phyloP scores from a whole-genome alignment of 2,797 vertebrate species.

The Tokudaia muenninki region DNA sequence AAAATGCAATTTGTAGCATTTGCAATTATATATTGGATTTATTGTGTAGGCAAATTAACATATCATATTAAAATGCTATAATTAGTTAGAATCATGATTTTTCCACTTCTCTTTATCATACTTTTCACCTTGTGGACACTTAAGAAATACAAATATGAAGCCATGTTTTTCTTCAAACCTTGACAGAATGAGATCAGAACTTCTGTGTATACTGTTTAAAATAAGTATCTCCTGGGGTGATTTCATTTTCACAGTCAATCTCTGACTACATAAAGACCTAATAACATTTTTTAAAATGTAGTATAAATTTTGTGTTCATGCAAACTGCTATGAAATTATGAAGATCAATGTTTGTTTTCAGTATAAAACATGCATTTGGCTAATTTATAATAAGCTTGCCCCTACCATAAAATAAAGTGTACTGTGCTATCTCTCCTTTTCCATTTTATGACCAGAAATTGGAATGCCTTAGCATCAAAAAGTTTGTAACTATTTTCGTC shows the following conservation, averaged over 20 bases:
- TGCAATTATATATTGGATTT: background rate
- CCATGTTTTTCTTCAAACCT: constrained; percentile 28
- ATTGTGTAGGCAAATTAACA: background rate
- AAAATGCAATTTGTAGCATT: background rate
- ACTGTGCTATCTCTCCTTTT: constrained; percentile 74
- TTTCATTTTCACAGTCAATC: constrained; percentile 61
- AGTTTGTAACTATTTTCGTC: background rate
- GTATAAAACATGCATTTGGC: constrained; percentile 77
- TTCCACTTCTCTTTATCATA: background rate
- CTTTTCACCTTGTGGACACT: background rate
- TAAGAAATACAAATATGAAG: constrained; percentile 1
- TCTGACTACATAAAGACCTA: background rate
- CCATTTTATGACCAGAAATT: constrained; percentile 75
- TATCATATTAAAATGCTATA: constrained; percentile 12
- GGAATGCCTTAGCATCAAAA: constrained; percentile 74
- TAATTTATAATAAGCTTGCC: constrained; percentile 77
- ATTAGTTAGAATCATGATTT: constrained; percentile 3
- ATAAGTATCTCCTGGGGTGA: constrained; percentile 57
- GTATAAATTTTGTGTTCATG: constrained; percentile 6
- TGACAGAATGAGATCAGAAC: constrained; percentile 38
- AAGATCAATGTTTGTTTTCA: constrained; percentile 61
- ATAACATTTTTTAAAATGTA: constrained; percentile 68
- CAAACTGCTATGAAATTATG: constrained; percentile 63
- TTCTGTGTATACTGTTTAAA: constrained; percentile 55
- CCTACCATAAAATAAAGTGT: constrained; percentile 67